These are phyloP conservation scores for Varanus komodoensis DNA, from an alignment of 2,113 vertebrate species.

Conservation along the genomic window DNA sequence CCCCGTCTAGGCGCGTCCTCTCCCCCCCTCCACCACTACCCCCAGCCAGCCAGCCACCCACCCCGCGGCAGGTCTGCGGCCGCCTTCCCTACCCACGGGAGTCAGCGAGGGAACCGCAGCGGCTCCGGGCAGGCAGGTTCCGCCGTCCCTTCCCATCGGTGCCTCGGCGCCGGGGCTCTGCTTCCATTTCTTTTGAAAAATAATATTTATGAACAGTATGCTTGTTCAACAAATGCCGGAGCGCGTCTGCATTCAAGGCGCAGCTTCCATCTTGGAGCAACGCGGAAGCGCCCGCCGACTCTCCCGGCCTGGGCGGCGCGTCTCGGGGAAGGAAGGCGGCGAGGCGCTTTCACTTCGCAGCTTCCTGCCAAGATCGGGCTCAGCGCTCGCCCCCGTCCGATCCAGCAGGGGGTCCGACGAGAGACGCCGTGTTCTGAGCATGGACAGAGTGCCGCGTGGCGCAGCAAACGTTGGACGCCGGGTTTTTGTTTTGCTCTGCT, in stretches of 20 bases:
- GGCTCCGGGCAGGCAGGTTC: not conserved
- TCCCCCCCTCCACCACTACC: not conserved
- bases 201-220: too few relatives aligned
- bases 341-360: not conserved
- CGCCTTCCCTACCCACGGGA: not conserved
- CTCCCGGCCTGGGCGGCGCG: not conserved
- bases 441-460: not conserved
- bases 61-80: too few relatives aligned
- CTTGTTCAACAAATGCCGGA: too few relatives aligned
- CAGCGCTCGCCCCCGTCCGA: too few relatives aligned
- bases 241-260: not conserved
- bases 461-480: not conserved
- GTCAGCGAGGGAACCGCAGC: not conserved
- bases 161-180: not conserved
- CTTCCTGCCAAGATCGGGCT: not conserved
- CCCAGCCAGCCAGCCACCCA: accelerated
- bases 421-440: too few relatives aligned
- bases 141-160: not conserved
- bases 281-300: not conserved
- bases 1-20: not conserved
- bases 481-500: not conserved
- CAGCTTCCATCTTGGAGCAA: not conserved
- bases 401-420: too few relatives aligned
- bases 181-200: not conserved
- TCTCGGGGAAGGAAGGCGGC: not conserved